phyloP scores from a whole-genome alignment of 2,113 vertebrate genomes.

The Polypterus bichir region DNA sequence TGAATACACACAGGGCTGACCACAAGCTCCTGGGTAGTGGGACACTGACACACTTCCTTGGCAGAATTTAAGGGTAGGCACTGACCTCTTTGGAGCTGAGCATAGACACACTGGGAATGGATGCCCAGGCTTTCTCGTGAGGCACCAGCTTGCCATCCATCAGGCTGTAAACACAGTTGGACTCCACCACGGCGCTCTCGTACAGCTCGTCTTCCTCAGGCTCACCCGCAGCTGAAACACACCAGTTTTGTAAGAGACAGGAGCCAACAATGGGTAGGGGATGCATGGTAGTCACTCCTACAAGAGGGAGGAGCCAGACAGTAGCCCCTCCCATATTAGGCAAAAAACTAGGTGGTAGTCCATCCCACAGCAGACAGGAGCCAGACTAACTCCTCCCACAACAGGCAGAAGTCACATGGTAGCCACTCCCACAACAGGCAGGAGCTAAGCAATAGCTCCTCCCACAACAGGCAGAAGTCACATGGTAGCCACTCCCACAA shows the following conservation, averaged over 20 bases:
- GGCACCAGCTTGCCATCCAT: conserved; percentile 52
- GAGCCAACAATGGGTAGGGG: background rate
- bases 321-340: too few relatives aligned
- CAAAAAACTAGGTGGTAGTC: too few relatives aligned
- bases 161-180: conserved; percentile 58
- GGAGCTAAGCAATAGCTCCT: too few relatives aligned
- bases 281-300: background rate
- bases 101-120: conserved; percentile 37
- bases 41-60: background rate
- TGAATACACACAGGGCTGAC: too few relatives aligned
- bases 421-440: too few relatives aligned
- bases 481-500: too few relatives aligned
- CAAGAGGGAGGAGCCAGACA: too few relatives aligned
- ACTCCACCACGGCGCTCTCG: conserved; percentile 47
- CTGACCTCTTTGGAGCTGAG: conserved; percentile 44
- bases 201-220: conserved; percentile 52
- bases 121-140: conserved; percentile 50
- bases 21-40: background rate
- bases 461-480: too few relatives aligned
- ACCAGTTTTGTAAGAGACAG: background rate
- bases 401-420: too few relatives aligned
- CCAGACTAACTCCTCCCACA: too few relatives aligned
- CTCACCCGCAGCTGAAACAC: conserved; percentile 30
- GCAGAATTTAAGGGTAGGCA: background rate
- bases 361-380: too few relatives aligned